Percentiles rank a stretch among this genome's conserved stretches.
Conservation (phyloP, 64 coral and sea anemone genomes). For the Trachythela sp. region DNA sequence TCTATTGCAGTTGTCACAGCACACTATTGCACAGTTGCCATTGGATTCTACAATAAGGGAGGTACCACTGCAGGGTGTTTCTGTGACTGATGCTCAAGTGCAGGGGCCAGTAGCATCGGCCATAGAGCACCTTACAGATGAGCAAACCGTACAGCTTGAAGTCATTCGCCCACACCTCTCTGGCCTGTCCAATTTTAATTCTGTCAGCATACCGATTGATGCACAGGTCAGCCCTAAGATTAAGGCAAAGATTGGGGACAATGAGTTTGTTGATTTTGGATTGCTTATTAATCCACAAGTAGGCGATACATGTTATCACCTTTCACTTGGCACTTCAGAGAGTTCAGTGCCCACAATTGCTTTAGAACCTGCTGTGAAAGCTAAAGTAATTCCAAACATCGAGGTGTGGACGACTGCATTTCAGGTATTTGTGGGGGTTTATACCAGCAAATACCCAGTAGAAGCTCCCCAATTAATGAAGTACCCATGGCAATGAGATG, state of each 20-base stretch:
- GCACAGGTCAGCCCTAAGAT: slow-evolving; percentile 20
- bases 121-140: too few relatives aligned
- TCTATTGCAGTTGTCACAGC: too few relatives aligned
- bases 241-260: slow-evolving; percentile 40
- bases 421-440: slow-evolving; percentile 46
- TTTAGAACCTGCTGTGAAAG: slow-evolving; percentile 15
- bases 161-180: too few relatives aligned
- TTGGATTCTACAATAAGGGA: too few relatives aligned
- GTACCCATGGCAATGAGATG: slow-evolving; percentile 2
- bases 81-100: too few relatives aligned
- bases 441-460: slow-evolving; percentile 26
- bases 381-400: slow-evolving; percentile 15
- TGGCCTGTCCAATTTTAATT: slow-evolving; percentile 12
- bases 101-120: too few relatives aligned
- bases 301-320: slow-evolving; percentile 12
- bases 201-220: slow-evolving; percentile 34
- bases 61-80: too few relatives aligned
- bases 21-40: too few relatives aligned
- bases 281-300: slow-evolving; percentile 23
- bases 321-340: background rate
- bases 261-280: slow-evolving; percentile 58
- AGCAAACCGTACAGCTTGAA: too few relatives aligned
- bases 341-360: slow-evolving; percentile 9
- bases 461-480: slow-evolving; percentile 34
- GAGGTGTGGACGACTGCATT: slow-evolving; percentile 30